Conservation (phyloP, 2,888 invertebrate species). For the Eupithecia inturbata region DNA sequence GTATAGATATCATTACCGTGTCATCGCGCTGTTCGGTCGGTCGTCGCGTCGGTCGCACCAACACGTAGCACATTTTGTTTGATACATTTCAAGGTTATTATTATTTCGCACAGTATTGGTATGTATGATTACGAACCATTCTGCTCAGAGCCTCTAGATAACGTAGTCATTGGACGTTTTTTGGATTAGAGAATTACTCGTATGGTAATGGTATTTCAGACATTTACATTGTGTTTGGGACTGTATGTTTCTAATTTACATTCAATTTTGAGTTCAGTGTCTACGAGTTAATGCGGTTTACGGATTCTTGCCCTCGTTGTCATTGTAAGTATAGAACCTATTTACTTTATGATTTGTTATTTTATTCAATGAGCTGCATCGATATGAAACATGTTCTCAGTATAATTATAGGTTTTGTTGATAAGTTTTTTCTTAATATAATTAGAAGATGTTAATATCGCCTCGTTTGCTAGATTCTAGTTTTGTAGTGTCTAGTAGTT, state of each 20-base stretch:
- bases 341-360: not conserved
- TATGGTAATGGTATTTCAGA: not conserved
- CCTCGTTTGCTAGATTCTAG: not conserved
- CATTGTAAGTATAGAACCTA: not conserved
- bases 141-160: not conserved
- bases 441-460: not conserved
- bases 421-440: no score
- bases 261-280: conserved; percentile 10
- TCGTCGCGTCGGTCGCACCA: not conserved
- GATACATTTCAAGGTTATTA: not conserved
- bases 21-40: not conserved
- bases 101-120: not conserved
- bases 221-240: not conserved
- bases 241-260: not conserved
- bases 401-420: not conserved
- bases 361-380: not conserved
- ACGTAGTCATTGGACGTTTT: not conserved
- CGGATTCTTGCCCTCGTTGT: not conserved
- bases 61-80: not conserved
- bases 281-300: not conserved
- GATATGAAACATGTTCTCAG: not conserved
- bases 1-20: no score
- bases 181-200: not conserved
- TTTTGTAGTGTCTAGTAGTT: not conserved
- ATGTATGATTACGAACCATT: not conserved